Percentiles rank a stretch among this genome's conserved stretches.
Conservation (phyloP, 2,113 vertebrate species). For the Pica pica region DNA sequence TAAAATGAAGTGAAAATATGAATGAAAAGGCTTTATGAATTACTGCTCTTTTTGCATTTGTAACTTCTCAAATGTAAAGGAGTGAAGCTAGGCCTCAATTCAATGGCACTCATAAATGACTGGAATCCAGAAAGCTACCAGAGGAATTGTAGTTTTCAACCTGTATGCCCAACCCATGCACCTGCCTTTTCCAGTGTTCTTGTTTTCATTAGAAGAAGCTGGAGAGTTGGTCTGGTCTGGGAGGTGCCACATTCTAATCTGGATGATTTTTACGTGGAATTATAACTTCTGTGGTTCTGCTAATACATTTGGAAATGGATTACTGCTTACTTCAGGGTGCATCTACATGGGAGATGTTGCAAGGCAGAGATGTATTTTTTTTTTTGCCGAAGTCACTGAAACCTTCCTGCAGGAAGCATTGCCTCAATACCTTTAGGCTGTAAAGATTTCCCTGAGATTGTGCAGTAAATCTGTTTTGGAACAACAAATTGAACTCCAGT, state of each 20-base stretch:
- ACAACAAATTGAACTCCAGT: conserved; percentile 5
- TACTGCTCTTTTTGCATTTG: background rate
- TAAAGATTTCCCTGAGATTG: conserved; percentile 23
- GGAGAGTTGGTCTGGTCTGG: background rate
- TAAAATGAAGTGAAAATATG: background rate
- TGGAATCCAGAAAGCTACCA: background rate
- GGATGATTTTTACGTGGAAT: background rate
- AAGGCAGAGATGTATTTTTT: background rate
- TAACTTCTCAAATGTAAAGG: background rate
- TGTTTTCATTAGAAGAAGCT: background rate
- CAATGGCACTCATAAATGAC: background rate
- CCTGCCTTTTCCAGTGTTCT: background rate
- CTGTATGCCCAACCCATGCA: background rate
- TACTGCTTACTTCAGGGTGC: background rate
- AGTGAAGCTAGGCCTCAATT: background rate
- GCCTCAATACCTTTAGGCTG: background rate
- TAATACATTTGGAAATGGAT: background rate
- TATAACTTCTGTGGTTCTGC: background rate
- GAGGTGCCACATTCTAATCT: background rate
- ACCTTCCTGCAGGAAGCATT: background rate
- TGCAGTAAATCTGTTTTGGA: conserved; percentile 32
- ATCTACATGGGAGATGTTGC: background rate
- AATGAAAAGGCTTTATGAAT: background rate
- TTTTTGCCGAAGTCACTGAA: background rate
- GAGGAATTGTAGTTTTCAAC: background rate